phyloP scores from a whole-genome alignment of 2,888 invertebrate genomes.

The Antheraea assamensis region DNA sequence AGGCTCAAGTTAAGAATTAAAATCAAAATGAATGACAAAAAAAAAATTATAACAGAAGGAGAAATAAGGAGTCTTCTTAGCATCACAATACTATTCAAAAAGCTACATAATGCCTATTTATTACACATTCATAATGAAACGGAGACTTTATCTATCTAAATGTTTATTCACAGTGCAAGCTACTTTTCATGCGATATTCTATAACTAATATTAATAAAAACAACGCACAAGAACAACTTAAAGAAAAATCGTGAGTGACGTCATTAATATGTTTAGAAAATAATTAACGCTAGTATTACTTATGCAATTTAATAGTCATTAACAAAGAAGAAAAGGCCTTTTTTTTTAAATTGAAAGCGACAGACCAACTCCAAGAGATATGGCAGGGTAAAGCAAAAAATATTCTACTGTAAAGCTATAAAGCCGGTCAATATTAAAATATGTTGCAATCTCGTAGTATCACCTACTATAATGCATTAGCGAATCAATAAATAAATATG shows the following conservation, averaged over 20 bases:
- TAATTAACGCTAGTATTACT: background rate
- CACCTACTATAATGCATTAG: background rate
- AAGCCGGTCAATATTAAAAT: constrained; percentile 12
- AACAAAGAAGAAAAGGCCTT: background rate
- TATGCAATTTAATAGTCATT: background rate
- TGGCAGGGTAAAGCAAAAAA: constrained; percentile 54
- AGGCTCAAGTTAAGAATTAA: constrained; percentile 18
- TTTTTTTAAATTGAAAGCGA: constrained; percentile 34
- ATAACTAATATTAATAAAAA: constrained; percentile 21
- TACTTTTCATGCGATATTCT: constrained; percentile 41
- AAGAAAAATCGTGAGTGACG: background rate
- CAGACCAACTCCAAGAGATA: constrained; percentile 62
- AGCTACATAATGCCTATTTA: constrained; percentile 38
- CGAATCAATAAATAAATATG: constrained; percentile 3
- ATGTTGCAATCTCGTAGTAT: constrained; percentile 18
- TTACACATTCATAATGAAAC: constrained; percentile 33
- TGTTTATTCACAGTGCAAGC: constrained; percentile 39
- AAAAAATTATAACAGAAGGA: background rate
- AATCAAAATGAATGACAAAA: constrained; percentile 14
- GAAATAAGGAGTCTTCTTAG: constrained; percentile 52
- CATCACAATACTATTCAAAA: constrained; percentile 46
- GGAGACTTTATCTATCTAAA: constrained; percentile 37
- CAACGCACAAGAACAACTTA: constrained; percentile 25
- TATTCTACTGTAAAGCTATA: constrained; percentile 30
- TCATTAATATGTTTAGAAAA: background rate